Evolutionary conservation across 2,113 vertebrate species (phyloP), one percentile per base, ranked within the genome.

Genomic region (Sula dactylatra): DNA sequence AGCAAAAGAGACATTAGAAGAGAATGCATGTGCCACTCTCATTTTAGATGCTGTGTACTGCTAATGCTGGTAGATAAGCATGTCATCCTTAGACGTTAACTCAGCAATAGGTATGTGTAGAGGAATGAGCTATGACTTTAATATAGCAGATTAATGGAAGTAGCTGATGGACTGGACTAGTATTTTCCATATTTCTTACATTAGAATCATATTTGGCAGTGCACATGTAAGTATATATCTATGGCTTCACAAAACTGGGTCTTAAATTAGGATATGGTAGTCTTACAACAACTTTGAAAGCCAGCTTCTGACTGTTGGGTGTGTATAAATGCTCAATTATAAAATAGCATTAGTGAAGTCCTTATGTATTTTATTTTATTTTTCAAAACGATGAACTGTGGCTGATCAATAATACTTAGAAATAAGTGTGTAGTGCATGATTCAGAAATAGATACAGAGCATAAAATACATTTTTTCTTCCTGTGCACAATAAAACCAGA

Each of bases 201-300:
- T 24, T 47, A 59, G 16, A 59, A 32, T 38, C 17, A n/a, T 45
- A 69, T 84, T 34, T 88, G 55, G 29, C 19, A 55, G 32, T 24
- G 32, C 22, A 27, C 2, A 50, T 5, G 3, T 52, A 76, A 52
- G 26, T 13, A n/a, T 32, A 45, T 25, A 55, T 9, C 9, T 73
- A 4, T 12, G 22, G 34, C 10, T 87, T 89, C 32, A 66, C 31
- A 7, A 34, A 25, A 27, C 1, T 0, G 0, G 25, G 21, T 19
- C 36, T 42, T 49, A 44, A 7, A 16, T 52, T 61, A 52, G 7
- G 19, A 7, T 52, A 9, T 5, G 8, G 20, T 16, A 44, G 42
- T 3, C 3, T 10, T 88, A 10, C n/a, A 88, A 29, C 7, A 70
- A 10, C 24, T 78, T 19, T 62, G 42, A 73, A 77, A 87, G 27